Conservation (phyloP, 2,797 vertebrate species). For the Borostomias antarcticus region DNA sequence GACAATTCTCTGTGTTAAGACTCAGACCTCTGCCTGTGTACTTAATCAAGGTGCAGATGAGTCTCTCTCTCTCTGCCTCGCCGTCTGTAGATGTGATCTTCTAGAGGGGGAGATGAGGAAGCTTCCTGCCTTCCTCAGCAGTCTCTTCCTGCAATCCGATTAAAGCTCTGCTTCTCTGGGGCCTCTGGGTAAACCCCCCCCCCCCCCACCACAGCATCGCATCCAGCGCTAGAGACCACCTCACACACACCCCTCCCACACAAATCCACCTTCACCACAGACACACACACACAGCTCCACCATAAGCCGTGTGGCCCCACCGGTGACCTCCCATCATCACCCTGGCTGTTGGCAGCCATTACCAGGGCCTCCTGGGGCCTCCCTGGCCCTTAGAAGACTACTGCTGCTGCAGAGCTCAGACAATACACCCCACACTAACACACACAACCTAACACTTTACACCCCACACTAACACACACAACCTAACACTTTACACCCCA, state of each 20-base stretch:
- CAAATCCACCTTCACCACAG: constrained; percentile 23
- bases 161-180: constrained; percentile 65
- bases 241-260: constrained; percentile 35
- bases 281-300: constrained; percentile 3
- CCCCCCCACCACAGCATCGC: constrained; percentile 16
- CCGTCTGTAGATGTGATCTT: constrained; percentile 17
- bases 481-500: no score
- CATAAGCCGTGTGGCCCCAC: constrained; percentile 36
- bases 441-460: no score
- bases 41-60: constrained; percentile 75
- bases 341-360: constrained; percentile 67
- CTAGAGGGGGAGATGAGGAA: constrained; percentile 34
- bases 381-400: constrained; percentile 32
- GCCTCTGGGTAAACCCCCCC: constrained; percentile 19
- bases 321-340: constrained; percentile 71
- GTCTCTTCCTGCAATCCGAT: constrained; percentile 71
- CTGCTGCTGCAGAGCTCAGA: constrained; percentile 32
- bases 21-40: constrained; percentile 62
- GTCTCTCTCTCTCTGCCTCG: constrained; percentile 5
- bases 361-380: constrained; percentile 60
- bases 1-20: constrained; percentile 66
- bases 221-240: constrained; percentile 44
- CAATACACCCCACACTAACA: constrained; percentile 47
- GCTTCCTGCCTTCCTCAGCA: constrained; percentile 72
- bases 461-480: no score